Percentiles rank a stretch among this genome's conserved stretches.
Conservation (phyloP, 2,888 invertebrate species). For the Pseudanteris insignis region DNA sequence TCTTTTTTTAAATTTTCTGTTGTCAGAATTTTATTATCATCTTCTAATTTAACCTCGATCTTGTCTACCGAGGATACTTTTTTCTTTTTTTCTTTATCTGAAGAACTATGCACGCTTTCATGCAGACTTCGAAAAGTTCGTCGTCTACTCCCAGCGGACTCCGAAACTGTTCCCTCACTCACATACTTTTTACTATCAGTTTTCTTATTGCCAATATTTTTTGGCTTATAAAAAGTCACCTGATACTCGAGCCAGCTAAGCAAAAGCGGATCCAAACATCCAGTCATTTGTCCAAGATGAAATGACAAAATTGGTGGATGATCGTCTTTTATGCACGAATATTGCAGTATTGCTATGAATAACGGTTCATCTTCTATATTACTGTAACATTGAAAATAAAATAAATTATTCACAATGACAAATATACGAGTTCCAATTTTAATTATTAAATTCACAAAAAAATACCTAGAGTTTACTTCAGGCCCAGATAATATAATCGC, state of each 20-base stretch:
- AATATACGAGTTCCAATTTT: no score
- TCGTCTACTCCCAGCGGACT: slow-evolving; percentile 52
- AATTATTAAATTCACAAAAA: slow-evolving; percentile 11
- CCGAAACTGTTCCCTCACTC: slow-evolving; percentile 57
- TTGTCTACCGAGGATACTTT: slow-evolving; percentile 51
- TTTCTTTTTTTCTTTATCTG: slow-evolving; percentile 60
- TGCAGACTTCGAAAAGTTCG: slow-evolving; percentile 60
- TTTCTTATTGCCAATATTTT: slow-evolving; percentile 42
- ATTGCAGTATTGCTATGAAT: slow-evolving; percentile 58
- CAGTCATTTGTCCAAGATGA: slow-evolving; percentile 68
- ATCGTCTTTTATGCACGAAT: slow-evolving; percentile 54
- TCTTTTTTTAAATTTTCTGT: slow-evolving; percentile 47
- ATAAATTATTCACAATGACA: no score
- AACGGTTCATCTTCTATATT: slow-evolving; percentile 50
- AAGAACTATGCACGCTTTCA: slow-evolving; percentile 64
- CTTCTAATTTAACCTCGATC: slow-evolving; percentile 48
- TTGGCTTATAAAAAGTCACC: slow-evolving; percentile 54
- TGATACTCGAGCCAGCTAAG: slow-evolving; percentile 74
- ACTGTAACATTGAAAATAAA: slow-evolving; percentile 39
- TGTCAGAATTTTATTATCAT: slow-evolving; percentile 47
- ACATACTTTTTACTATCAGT: slow-evolving; percentile 46
- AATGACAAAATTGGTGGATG: slow-evolving; percentile 69
- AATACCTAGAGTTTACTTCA: slow-evolving; percentile 58
- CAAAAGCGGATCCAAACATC: slow-evolving; percentile 74
- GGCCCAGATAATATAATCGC: slow-evolving; percentile 70